Evolutionary conservation across 1,140 invertebrate species (phyloP).

Genomic region (Steinernema khuongi): DNA sequence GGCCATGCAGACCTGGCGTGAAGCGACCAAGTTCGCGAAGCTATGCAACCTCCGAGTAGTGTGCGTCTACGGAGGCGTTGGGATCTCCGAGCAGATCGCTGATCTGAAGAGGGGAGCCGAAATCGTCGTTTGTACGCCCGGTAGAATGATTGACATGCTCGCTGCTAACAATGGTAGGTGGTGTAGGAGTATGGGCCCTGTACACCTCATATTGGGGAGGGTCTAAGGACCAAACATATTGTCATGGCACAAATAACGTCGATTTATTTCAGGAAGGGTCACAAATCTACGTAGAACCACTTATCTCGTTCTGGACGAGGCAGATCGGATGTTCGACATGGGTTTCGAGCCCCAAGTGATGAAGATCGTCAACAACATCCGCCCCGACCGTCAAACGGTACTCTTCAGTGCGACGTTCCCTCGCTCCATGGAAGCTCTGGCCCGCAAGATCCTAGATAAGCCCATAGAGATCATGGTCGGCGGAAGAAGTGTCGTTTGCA

Average conservation of each 20-base stretch:
- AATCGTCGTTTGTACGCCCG: slow-evolving; percentile 97
- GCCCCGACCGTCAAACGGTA: slow-evolving; percentile 93
- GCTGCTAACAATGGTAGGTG: slow-evolving; percentile 82
- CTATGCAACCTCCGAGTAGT: slow-evolving; percentile 73
- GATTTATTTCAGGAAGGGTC: slow-evolving; percentile 68
- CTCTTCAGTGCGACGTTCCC: slow-evolving; percentile 99
- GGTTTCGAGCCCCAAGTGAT: slow-evolving; percentile 93
- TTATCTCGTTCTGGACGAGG: slow-evolving; percentile 95
- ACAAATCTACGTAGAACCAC: slow-evolving; percentile 91
- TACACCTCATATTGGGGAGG: too few relatives aligned
- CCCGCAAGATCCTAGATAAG: slow-evolving; percentile 81
- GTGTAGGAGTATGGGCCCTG: neutral
- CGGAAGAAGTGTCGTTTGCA: slow-evolving; percentile 91
- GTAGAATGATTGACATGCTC: slow-evolving; percentile 99
- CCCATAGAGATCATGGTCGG: slow-evolving; percentile 88
- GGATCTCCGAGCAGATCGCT: slow-evolving; percentile 92
- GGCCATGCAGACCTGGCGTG: slow-evolving; percentile 96
- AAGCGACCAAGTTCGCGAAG: slow-evolving; percentile 91
- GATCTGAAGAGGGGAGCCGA: slow-evolving; percentile 94
- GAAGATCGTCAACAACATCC: slow-evolving; percentile 89
- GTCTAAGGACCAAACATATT: too few relatives aligned
- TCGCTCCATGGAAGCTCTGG: slow-evolving; percentile 95
- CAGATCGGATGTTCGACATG: slow-evolving; percentile 99
- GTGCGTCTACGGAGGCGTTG: slow-evolving; percentile 97
- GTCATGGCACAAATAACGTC: too few relatives aligned